Conservation (phyloP, 2,797 vertebrate genomes). For the Thalassophryne amazonica region DNA sequence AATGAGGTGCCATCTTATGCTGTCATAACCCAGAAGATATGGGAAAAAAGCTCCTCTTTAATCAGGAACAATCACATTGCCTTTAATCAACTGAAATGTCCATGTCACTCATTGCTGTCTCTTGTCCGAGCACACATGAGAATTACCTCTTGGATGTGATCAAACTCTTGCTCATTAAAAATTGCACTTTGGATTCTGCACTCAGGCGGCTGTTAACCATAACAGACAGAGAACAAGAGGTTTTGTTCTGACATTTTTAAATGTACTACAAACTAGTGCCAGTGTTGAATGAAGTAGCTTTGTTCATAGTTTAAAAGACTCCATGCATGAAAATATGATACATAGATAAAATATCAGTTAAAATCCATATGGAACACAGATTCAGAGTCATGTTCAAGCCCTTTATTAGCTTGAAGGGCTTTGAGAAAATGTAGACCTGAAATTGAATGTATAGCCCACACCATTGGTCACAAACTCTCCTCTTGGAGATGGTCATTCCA, state of each 20-base stretch:
- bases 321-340: too few species aligned
- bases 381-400: too few species aligned
- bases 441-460: too few species aligned
- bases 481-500: too few species aligned
- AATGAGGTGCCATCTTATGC: constrained; percentile 72
- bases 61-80: constrained; percentile 65
- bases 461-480: too few species aligned
- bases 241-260: constrained; percentile 20
- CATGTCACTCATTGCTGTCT: constrained; percentile 37
- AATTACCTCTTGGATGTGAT: constrained; percentile 44
- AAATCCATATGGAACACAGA: too few species aligned
- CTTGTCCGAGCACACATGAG: constrained; percentile 45
- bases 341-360: too few species aligned
- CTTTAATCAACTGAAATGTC: constrained; percentile 71
- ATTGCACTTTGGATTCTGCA: constrained; percentile 20
- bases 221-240: not conserved
- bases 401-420: too few species aligned
- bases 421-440: too few species aligned
- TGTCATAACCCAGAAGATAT: constrained; percentile 71
- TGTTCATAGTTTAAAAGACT: too few species aligned
- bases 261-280: too few species aligned
- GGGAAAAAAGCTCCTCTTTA: constrained; percentile 69
- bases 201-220: constrained; percentile 5
- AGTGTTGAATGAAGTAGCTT: too few species aligned
- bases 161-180: constrained; percentile 57